Conservation (phyloP, 2,888 invertebrate genomes). For the Leptinotarsa juncta region DNA sequence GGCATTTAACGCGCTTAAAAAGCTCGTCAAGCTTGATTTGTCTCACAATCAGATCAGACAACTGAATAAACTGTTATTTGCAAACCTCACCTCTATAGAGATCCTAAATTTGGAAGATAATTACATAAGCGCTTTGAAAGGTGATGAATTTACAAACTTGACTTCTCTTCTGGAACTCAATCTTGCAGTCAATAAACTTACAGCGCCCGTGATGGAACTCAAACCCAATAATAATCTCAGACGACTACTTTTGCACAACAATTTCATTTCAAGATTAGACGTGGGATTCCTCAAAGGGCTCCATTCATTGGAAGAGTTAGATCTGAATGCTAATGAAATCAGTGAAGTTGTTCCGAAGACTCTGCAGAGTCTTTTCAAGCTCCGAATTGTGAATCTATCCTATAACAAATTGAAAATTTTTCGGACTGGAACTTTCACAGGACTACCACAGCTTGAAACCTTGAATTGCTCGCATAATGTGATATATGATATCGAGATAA, state of each 20-base stretch:
- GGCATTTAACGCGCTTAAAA: constrained; percentile 57
- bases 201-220: constrained; percentile 45
- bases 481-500: constrained; percentile 54
- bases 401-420: constrained; percentile 56
- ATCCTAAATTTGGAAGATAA: constrained; percentile 57
- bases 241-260: constrained; percentile 55
- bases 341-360: constrained; percentile 50
- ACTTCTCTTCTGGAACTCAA: constrained; percentile 53
- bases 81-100: constrained; percentile 49
- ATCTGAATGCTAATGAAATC: constrained; percentile 57
- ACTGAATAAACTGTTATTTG: constrained; percentile 47
- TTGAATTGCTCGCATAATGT: constrained; percentile 59
- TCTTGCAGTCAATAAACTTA: constrained; percentile 55
- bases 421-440: constrained; percentile 57
- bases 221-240: constrained; percentile 50
- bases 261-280: constrained; percentile 53
- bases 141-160: constrained; percentile 55
- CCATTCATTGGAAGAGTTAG: constrained; percentile 55
- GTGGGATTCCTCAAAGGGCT: constrained; percentile 55
- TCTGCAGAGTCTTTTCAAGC: constrained; percentile 52
- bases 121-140: constrained; percentile 50
- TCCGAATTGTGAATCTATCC: constrained; percentile 56
- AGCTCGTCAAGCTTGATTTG: constrained; percentile 57
- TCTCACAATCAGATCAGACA: constrained; percentile 54
- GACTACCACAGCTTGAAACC: constrained; percentile 58